These are phyloP conservation scores for Cydia amplana DNA, from an alignment of 1,140 invertebrate genomes.

Conservation along the genomic window DNA sequence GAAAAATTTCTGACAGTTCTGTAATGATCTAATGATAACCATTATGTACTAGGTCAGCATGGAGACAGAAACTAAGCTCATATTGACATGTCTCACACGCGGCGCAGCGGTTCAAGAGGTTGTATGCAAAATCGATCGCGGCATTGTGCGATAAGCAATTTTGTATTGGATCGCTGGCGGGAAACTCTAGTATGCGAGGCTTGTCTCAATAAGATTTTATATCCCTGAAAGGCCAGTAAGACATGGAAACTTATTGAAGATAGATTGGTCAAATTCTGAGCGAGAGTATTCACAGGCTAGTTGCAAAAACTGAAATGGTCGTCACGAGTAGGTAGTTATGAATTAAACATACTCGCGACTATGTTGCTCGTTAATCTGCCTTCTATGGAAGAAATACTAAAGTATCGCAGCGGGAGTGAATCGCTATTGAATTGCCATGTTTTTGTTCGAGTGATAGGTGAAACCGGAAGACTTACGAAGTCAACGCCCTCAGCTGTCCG, in stretches of 20 bases:
- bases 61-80: background rate
- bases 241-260: too few relatives aligned
- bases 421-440: constrained; percentile 23
- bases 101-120: background rate
- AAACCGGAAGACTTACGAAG: constrained; percentile 31
- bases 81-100: background rate
- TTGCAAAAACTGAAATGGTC: background rate
- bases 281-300: too few relatives aligned
- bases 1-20: too few relatives aligned
- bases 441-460: constrained; percentile 26
- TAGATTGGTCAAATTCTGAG: too few relatives aligned
- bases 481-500: constrained; percentile 29
- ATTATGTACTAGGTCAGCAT: too few relatives aligned
- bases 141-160: background rate
- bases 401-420: constrained; percentile 17
- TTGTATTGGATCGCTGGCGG: background rate
- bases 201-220: background rate
- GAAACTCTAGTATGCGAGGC: background rate
- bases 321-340: background rate
- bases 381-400: background rate
- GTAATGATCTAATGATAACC: too few relatives aligned
- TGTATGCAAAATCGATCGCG: constrained; percentile 8
- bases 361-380: background rate
- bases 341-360: background rate
- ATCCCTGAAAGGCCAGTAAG: background rate